phyloP scores from a whole-genome alignment of 2,888 invertebrate genomes.

The Bimastos eiseni region DNA sequence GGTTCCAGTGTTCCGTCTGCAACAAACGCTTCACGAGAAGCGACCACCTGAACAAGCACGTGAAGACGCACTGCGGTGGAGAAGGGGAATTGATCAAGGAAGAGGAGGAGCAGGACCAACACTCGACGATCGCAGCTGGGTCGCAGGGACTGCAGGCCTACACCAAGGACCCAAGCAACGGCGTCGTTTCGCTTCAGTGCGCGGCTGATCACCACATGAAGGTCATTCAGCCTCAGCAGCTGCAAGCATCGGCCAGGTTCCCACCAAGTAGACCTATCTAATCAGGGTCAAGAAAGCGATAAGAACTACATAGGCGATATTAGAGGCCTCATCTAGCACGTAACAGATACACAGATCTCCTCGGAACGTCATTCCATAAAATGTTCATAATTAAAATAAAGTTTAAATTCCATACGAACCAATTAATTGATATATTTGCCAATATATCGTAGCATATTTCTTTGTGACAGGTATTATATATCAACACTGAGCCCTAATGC shows the following conservation, averaged over 20 bases:
- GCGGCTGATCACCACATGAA: background rate
- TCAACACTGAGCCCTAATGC: background rate
- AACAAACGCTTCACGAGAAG: conserved; percentile 90
- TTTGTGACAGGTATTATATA: background rate
- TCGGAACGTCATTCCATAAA: background rate
- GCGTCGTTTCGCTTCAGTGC: background rate
- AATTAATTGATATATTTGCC: too few species aligned
- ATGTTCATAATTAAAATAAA: background rate
- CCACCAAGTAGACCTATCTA: background rate
- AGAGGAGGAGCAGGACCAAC: background rate
- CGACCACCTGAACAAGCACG: conserved; percentile 92
- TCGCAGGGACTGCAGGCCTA: background rate
- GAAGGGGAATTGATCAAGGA: background rate
- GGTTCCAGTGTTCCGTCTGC: conserved; percentile 83
- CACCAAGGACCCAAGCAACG: background rate
- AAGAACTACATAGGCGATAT: background rate
- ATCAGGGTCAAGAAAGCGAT: background rate
- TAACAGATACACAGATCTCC: background rate
- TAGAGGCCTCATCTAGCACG: background rate
- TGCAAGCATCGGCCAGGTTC: background rate
- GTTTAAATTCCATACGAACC: background rate
- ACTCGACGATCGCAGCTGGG: background rate
- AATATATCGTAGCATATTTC: background rate
- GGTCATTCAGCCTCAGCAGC: background rate
- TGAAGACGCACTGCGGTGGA: conserved; percentile 73